Evolutionary conservation across 1,140 invertebrate species (phyloP).

Genomic region (Drosophila saltans): DNA sequence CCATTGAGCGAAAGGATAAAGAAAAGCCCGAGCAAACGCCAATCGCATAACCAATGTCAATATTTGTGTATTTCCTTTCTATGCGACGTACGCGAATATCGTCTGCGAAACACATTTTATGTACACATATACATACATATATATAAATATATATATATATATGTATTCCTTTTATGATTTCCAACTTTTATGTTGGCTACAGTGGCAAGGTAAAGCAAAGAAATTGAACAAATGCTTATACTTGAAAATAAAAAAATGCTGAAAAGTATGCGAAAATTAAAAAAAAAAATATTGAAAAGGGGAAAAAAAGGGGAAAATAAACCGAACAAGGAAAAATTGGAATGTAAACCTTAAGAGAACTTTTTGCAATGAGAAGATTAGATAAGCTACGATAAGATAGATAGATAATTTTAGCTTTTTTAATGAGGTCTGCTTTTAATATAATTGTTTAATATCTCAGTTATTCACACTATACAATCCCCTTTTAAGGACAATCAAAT

Average conservation of each 20-base stretch:
- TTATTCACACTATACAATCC: no score
- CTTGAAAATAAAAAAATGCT: not conserved
- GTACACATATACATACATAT: not conserved
- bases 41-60: constrained; percentile 80
- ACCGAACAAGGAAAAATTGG: no score
- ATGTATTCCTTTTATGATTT: constrained; percentile 67
- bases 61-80: constrained; percentile 81
- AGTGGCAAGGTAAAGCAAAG: constrained; percentile 1
- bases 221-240: constrained; percentile 28
- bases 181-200: constrained; percentile 56
- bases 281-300: no score
- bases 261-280: not conserved
- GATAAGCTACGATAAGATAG: no score
- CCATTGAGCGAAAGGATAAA: constrained; percentile 27
- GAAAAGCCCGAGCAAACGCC: constrained; percentile 30
- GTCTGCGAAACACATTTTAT: constrained; percentile 16
- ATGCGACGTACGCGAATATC: constrained; percentile 52
- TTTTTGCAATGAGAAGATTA: no score
- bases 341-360: no score
- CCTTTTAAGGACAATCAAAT: no score
- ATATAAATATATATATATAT: constrained; percentile 21
- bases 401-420: no score
- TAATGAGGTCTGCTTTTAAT: no score
- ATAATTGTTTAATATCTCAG: no score
- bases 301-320: no score